A percentile compares a stretch with the other conserved stretches of the same genome.
Conservation (phyloP, 2,113 vertebrate genomes). For the Podarcis cretensis region DNA sequence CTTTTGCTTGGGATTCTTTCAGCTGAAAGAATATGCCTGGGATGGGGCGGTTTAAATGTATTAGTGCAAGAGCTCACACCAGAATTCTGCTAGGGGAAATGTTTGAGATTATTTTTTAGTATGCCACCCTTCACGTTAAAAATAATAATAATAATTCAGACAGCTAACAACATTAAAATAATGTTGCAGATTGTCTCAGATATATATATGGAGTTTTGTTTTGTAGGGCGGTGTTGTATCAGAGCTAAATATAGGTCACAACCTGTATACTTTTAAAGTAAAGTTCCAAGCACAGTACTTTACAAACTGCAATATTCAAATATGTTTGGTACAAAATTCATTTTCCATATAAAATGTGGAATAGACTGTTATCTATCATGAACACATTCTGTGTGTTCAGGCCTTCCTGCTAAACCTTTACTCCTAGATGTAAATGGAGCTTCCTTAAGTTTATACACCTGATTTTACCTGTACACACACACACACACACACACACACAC, state of each 20-base stretch:
- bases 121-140: background rate
- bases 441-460: background rate
- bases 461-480: background rate
- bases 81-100: background rate
- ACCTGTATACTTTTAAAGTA: background rate
- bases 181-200: background rate
- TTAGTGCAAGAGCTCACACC: background rate
- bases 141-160: no score
- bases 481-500: background rate
- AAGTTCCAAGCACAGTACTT: background rate
- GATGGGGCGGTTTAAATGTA: background rate
- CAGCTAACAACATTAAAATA: background rate
- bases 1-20: conserved; percentile 10
- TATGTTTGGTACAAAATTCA: background rate
- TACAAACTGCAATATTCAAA: background rate
- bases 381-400: background rate
- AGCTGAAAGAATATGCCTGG: conserved; percentile 22
- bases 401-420: background rate
- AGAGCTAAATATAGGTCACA: background rate
- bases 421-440: background rate
- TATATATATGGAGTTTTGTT: background rate
- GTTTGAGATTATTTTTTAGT: background rate
- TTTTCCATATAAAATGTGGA: background rate
- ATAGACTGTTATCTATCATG: background rate
- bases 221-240: background rate